Base-by-base conservation (phyloP, 2,888 invertebrate genomes). In the Nemotelus nigrinus region DNA sequence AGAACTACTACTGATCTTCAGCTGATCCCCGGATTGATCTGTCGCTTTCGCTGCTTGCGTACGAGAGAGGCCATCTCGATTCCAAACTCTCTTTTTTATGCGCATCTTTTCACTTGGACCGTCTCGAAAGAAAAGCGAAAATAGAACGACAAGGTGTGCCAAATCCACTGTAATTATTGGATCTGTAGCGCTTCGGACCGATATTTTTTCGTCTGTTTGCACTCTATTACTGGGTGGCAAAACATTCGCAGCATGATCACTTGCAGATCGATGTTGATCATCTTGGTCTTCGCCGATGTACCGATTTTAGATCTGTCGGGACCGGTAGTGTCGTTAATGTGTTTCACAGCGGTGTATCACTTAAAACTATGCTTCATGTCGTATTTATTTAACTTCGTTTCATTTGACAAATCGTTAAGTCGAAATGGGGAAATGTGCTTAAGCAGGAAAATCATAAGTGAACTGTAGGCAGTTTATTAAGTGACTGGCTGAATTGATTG, bases 281-380 rank as follows among this genome's bases (percentile, higher is more conserved):
- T 70, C 55, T 8, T 7, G 43, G 41, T 39, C 25, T 25, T 25
- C 25, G 25, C 25, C 25, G 48, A 50, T 50, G 47, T 25, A 50
- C 10, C 39, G 47, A 64, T 44, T 8, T 8, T 3, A 64, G 43
- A 64, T 64, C 57, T 57, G 10, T 57, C 57, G n/a, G 3, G n/a
- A 7, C n/a, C 10, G 4, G 41, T 7, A 25, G 60, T 67, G 67
- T n/a, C 50, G 74, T 63, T 74, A 74, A 74, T 74, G 74, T 60
- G 63, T 74, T 74, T 74, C 74, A 50, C 74, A 74, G 74, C 74
- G 48, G 74, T 74, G 5, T 44, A 60, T 39, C 74, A 74, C 58
- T 74, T 74, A 74, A 74, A 74, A 74, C 70, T 48, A 70, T n/a
- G 55, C 43, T 41, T 25, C 25, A 25, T 70, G 50, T 25, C 3